Percentiles rank a stretch among this genome's conserved stretches.
Evolutionary conservation across 2,888 invertebrate genomes (phyloP).

Genomic region (Drosophila acutilabella): DNA sequence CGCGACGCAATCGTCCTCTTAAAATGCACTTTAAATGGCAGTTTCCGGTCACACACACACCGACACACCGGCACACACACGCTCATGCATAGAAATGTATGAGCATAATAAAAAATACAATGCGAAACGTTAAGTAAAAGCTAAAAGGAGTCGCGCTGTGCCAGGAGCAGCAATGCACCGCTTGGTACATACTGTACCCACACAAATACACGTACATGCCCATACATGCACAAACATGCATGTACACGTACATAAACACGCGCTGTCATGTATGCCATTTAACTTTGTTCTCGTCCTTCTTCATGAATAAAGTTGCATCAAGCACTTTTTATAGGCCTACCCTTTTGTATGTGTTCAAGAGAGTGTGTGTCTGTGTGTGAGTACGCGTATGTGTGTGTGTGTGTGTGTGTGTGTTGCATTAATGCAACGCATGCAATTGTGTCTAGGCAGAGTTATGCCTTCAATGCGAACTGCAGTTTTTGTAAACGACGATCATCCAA

Average conservation of each 20-base stretch:
- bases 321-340: conserved; percentile 72
- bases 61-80: conserved; percentile 22
- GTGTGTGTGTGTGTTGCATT: conserved; percentile 28
- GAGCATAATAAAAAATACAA: conserved; percentile 65
- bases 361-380: conserved; percentile 13
- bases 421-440: conserved; percentile 22
- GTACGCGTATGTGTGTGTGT: conserved; percentile 5
- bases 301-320: conserved; percentile 46
- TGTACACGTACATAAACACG: conserved; percentile 20
- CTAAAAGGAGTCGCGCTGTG: conserved; percentile 71
- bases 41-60: conserved; percentile 80
- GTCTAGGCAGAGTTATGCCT: conserved; percentile 16
- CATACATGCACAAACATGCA: neutral
- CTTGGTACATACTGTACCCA: conserved; percentile 83
- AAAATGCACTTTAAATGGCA: conserved; percentile 84
- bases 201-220: conserved; percentile 37
- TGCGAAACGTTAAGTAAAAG: conserved; percentile 65
- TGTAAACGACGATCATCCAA: neutral
- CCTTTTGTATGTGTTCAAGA: conserved; percentile 42
- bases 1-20: conserved; percentile 69
- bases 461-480: conserved; percentile 21
- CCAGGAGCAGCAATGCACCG: conserved; percentile 78
- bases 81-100: conserved; percentile 56
- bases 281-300: conserved; percentile 63
- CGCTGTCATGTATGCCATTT: conserved; percentile 68